Evolutionary conservation across 2,797 vertebrate genomes (phyloP), one percentile per base, ranked within the genome.

Genomic region (Coregonus ussuriensis): DNA sequence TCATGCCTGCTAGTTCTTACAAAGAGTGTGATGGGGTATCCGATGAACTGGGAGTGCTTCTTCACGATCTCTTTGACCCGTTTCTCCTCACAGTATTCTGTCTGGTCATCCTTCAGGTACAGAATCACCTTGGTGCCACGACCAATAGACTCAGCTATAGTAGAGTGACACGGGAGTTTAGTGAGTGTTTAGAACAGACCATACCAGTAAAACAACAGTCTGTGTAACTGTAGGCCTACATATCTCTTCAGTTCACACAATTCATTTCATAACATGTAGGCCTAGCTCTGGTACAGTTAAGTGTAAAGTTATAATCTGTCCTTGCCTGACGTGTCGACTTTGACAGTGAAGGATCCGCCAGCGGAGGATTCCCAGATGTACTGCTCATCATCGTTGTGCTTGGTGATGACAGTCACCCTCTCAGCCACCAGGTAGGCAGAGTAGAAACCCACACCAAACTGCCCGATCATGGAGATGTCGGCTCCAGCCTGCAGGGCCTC

Each of bases 21-120:
- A 72, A 96, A 97, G 0, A 98, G 94, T 0, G 96, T 98, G 62
- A 98, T 98, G 0, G 97, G 97, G 78, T 98, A 98, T 56, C 97
- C 97, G 0, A 98, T 98, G 71, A 98, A 98, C 88, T 98, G 97
- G 0, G 97, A 98, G 75, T 98, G 97, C 56, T 98, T 98, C 87
- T 98, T 98, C 65, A 98, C 96, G 0, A 97, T 96, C 77, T 97
- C 97, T 86, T 98, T 98, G 72, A 98, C 78, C 0, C 96, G 85
- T 6, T 90, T 84, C 74, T 98, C 97, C 54, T 98, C 97, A 5
- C 97, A 54, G 70, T 97, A 97, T n/a, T 98, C 97, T 0, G 91
- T 93, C 31, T 97, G 96, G 86, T 98, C 97, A 53, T 98, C 97
- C 62, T 98, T 98, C 29, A 98, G 89, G 83, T 97, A 95, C 75